Evolutionary conservation across 2,113 vertebrate species (phyloP).

Genomic region (Phoenicopterus ruber): DNA sequence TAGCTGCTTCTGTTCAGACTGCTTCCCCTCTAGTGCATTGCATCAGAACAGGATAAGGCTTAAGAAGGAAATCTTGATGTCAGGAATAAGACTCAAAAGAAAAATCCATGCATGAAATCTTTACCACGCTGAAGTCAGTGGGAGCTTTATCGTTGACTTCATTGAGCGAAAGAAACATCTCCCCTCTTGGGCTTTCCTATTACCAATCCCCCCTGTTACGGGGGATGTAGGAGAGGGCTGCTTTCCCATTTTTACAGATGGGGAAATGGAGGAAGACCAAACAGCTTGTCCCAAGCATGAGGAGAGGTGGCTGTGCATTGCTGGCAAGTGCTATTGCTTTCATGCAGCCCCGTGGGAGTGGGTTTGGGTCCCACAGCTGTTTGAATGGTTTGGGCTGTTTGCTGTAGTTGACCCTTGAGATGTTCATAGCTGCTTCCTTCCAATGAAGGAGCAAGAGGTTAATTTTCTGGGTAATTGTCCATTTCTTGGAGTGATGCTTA

Average conservation of each 20-base stretch:
- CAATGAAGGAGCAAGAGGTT: background rate
- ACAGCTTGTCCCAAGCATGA: background rate
- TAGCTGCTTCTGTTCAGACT: background rate
- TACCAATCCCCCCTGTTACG: background rate
- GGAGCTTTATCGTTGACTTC: background rate
- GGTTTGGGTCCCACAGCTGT: background rate
- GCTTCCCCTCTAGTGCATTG: background rate
- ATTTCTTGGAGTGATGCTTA: background rate
- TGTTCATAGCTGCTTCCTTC: background rate
- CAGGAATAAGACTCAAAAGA: background rate
- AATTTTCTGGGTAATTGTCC: background rate
- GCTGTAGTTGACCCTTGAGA: background rate
- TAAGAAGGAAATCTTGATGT: background rate
- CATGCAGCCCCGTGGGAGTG: accelerated
- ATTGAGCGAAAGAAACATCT: background rate
- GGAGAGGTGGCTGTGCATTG: background rate
- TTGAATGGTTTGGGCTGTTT: background rate
- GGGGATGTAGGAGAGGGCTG: background rate
- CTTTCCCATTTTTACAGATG: background rate
- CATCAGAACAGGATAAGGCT: background rate
- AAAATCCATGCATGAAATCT: background rate
- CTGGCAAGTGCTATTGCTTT: background rate
- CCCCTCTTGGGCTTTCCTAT: background rate
- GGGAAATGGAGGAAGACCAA: background rate
- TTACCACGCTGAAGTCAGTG: background rate